Percentiles rank a stretch among this genome's conserved stretches.
Conservation (phyloP, 2,888 invertebrate genomes). For the Chirona hameri region DNA sequence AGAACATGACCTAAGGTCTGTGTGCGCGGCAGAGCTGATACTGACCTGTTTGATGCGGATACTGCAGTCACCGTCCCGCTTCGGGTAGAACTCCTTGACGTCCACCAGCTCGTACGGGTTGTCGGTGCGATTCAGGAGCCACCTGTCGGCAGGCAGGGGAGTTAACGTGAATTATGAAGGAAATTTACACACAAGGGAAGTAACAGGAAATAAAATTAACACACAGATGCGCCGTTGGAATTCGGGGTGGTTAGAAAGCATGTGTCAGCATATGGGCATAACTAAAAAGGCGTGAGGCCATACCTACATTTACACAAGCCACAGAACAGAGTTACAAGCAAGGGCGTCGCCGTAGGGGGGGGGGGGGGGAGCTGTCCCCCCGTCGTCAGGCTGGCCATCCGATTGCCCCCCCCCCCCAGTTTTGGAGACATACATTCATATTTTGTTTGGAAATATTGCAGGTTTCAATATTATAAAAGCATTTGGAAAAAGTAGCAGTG, state of each 20-base stretch:
- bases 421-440: no score
- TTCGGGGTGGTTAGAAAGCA: background rate
- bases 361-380: no score
- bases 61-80: slow-evolving; percentile 22
- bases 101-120: slow-evolving; percentile 8
- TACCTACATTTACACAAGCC: background rate
- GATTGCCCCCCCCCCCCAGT: no score
- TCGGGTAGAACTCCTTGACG: slow-evolving; percentile 1
- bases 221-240: no score
- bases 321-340: background rate
- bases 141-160: background rate
- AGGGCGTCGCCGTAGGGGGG: no score
- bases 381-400: no score
- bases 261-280: background rate
- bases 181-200: no score
- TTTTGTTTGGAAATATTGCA: no score
- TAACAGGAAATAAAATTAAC: no score
- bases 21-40: background rate
- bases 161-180: background rate
- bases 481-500: no score
- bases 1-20: background rate
- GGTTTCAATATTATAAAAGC: no score
- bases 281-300: background rate
- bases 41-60: slow-evolving; percentile 9
- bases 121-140: slow-evolving; percentile 8